Evolutionary conservation across 2,888 invertebrate species (phyloP).

Genomic region (Mythimna lalbum): DNA sequence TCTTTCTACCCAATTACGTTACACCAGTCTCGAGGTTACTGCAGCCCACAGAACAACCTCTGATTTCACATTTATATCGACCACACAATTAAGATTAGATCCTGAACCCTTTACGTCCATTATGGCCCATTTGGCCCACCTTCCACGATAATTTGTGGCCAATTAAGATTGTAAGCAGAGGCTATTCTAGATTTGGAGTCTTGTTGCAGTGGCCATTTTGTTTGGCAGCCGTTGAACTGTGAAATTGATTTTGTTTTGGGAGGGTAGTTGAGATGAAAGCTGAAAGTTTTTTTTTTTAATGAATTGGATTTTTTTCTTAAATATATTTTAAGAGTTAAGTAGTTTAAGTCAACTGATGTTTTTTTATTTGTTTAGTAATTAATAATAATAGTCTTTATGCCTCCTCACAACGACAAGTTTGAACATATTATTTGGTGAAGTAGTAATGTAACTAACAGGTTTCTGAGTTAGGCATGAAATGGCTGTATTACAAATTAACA

Average conservation of each 20-base stretch:
- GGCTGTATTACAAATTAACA: no score
- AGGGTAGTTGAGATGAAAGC: neutral
- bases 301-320: no score
- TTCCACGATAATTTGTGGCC: conserved; percentile 71
- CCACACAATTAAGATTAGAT: conserved; percentile 76
- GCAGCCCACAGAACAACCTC: conserved; percentile 55
- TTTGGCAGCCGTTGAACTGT: conserved; percentile 36
- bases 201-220: conserved; percentile 50
- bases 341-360: no score
- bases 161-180: conserved; percentile 71
- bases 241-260: conserved; percentile 48
- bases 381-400: no score
- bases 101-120: conserved; percentile 68
- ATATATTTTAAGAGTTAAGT: neutral
- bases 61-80: conserved; percentile 65
- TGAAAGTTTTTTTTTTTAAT: neutral
- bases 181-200: conserved; percentile 48
- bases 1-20: conserved; percentile 24
- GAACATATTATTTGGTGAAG: no score
- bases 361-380: no score
- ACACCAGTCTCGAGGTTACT: conserved; percentile 17
- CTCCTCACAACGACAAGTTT: no score
- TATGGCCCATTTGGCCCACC: conserved; percentile 71
- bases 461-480: no score
- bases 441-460: no score